Conservation (phyloP, 2,888 invertebrate genomes). For the Cerastoderma edule region DNA sequence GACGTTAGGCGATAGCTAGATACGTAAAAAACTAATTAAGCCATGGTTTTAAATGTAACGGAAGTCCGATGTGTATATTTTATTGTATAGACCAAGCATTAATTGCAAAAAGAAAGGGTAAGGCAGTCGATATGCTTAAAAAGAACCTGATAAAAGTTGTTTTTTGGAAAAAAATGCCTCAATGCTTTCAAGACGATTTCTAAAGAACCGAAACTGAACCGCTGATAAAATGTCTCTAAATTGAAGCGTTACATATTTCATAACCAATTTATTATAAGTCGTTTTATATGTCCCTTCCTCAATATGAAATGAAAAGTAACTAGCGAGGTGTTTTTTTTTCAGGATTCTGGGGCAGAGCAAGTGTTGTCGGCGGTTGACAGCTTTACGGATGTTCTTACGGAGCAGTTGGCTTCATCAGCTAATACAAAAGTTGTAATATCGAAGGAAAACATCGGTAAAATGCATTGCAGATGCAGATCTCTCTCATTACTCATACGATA, state of each 20-base stretch:
- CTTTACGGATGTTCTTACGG: background rate
- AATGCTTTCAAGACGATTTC: too few relatives aligned
- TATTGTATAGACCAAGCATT: too few relatives aligned
- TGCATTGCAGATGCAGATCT: background rate
- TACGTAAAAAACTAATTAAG: too few relatives aligned
- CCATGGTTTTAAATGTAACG: too few relatives aligned
- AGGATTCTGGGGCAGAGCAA: constrained; percentile 18
- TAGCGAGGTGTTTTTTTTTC: background rate
- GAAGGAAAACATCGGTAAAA: constrained; percentile 6
- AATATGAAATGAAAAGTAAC: background rate
- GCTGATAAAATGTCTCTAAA: background rate
- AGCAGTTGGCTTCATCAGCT: background rate
- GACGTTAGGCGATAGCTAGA: too few relatives aligned
- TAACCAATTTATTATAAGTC: background rate
- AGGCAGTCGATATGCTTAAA: too few relatives aligned
- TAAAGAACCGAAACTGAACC: background rate
- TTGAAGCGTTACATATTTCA: background rate
- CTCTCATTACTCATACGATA: background rate
- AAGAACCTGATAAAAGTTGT: too few relatives aligned
- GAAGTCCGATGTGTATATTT: too few relatives aligned
- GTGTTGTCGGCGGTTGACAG: constrained; percentile 10
- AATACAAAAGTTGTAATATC: background rate
- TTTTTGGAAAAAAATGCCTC: too few relatives aligned
- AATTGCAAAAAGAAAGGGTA: too few relatives aligned
- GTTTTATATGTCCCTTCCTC: background rate